Evolutionary conservation across 2,888 invertebrate species (phyloP).

Genomic region (Drosophila stalkeri): DNA sequence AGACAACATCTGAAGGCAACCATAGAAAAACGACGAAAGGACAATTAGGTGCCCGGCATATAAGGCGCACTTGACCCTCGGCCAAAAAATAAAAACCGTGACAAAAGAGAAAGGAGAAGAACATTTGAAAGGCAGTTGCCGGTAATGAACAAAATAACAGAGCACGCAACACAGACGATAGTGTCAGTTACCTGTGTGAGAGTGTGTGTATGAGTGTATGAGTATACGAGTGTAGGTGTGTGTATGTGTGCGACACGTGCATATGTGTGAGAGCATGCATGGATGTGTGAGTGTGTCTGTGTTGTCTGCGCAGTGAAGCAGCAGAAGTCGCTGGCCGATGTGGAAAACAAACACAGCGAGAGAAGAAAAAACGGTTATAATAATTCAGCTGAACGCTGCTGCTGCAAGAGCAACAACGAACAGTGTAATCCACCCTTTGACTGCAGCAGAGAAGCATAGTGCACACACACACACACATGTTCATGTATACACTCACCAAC

Average conservation of each 20-base stretch:
- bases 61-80: constrained; percentile 66
- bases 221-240: too few relatives aligned
- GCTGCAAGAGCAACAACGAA: constrained; percentile 32
- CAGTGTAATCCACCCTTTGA: constrained; percentile 75
- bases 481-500: neutral
- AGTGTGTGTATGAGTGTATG: neutral
- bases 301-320: constrained; percentile 71
- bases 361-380: constrained; percentile 64
- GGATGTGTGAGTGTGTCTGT: constrained; percentile 30
- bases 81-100: constrained; percentile 12
- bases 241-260: neutral
- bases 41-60: constrained; percentile 47
- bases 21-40: constrained; percentile 48
- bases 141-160: constrained; percentile 54
- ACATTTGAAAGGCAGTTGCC: constrained; percentile 64
- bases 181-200: constrained; percentile 60
- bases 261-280: constrained; percentile 1
- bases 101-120: constrained; percentile 22
- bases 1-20: constrained; percentile 39
- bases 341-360: constrained; percentile 66
- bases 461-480: constrained; percentile 17
- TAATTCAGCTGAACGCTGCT: constrained; percentile 51
- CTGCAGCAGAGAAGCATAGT: constrained; percentile 19
- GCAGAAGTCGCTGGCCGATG: constrained; percentile 74
- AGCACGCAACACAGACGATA: constrained; percentile 56